Base-by-base conservation (phyloP, 2,113 vertebrate species). In the Poecilia latipinna region DNA sequence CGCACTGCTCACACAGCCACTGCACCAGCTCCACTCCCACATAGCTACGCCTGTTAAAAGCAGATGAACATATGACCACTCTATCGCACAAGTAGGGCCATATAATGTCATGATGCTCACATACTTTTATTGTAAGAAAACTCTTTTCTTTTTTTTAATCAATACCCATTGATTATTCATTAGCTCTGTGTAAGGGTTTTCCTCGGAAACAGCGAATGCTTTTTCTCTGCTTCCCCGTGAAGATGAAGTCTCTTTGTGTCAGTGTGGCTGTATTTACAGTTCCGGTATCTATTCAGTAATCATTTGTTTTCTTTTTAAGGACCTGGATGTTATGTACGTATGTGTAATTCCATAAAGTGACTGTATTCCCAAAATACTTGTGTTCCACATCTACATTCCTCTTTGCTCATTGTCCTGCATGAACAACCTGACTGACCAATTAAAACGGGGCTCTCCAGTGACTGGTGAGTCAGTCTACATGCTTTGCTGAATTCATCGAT, bases 1-100 rank as follows among this genome's bases (percentile, higher is more conserved):
- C 94, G 64, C 97, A 98, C 89, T 97, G 95, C 78, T 97, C 96
- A 80, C 97, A 91, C 77, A 99, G 95, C 98, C 98, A 99, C 93
- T 99, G 97, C 13, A 99, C 97, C 60, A 99, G 93, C 84, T 99
- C 97, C 3, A 97, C 97, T 4, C 98, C 98, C 75, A 98, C 94
- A 78, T 97, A 98, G 89, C 97, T 98, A 73, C 93, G 96, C 93
- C 97, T 99, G 92, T 77, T 75, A 74, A 80, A 57, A 73, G 84
- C 1, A 88, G 72, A 74, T n/a, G 79, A 54, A 81, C 76, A 85
- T 57, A 74, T 67, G 68, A 64, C 82, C 29, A 72, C 63, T 77
- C 78, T 44, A 82, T 66, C 33, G 72, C 73, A 85, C 68, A 68
- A 48, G 13, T 51, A 19, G 12, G 39, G 63, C 54, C 72, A 67